Percentiles rank a stretch among this genome's conserved stretches.
These are phyloP conservation scores for Myotis vivesi DNA, from an alignment of 2,797 vertebrate species.

Conservation along the genomic window DNA sequence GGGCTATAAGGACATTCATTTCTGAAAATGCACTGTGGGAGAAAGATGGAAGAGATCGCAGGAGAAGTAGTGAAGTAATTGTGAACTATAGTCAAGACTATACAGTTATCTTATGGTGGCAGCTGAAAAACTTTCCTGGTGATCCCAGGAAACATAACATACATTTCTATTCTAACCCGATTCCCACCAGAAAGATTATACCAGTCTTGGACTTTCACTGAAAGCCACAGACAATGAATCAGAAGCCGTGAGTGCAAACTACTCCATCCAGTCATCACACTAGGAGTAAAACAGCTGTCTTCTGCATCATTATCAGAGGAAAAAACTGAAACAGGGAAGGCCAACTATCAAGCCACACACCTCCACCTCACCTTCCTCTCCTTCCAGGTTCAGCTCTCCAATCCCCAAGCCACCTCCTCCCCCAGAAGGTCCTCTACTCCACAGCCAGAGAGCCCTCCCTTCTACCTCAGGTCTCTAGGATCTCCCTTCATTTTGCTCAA, in stretches of 20 bases:
- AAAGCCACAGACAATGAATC: slow-evolving; percentile 50
- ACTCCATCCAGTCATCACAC: background rate
- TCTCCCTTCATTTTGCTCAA: background rate
- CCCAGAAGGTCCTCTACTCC: background rate
- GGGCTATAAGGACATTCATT: background rate
- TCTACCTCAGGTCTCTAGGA: background rate
- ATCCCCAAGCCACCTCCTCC: background rate
- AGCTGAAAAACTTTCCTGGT: background rate
- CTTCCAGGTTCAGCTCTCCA: background rate
- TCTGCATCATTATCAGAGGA: slow-evolving; percentile 1
- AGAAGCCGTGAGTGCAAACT: slow-evolving; percentile 18
- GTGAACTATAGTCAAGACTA: background rate
- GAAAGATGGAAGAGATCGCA: background rate
- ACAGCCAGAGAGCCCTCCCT: background rate
- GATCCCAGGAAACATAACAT: background rate
- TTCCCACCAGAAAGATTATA: background rate
- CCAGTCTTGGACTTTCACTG: slow-evolving; percentile 30
- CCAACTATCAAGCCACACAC: background rate
- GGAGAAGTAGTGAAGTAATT: background rate
- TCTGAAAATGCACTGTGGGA: background rate
- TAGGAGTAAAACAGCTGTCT: background rate
- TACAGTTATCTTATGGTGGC: background rate
- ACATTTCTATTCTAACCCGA: background rate
- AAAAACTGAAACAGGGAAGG: background rate
- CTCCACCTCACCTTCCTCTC: background rate